Percentiles rank a stretch among this genome's conserved stretches.
phyloP scores from a whole-genome alignment of 2,888 invertebrate species.

The Eubasilissa splendida region DNA sequence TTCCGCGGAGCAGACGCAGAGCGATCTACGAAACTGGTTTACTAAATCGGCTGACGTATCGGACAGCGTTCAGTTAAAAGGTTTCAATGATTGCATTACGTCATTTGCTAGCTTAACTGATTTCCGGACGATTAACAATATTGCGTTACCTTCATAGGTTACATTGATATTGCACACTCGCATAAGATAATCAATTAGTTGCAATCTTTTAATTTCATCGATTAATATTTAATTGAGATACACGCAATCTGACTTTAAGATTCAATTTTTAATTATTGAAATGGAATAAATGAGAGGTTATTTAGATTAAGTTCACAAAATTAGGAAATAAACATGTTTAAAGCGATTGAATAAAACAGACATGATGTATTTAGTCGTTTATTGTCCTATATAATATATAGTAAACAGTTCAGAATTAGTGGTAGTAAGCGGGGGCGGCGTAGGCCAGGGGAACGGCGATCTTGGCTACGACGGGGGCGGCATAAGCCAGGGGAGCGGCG shows the following conservation, averaged over 20 bases:
- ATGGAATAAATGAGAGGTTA: too few relatives aligned
- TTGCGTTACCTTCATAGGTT: too few relatives aligned
- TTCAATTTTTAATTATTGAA: too few relatives aligned
- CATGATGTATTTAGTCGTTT: too few relatives aligned
- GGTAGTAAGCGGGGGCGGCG: not conserved
- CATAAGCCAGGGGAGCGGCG: not conserved
- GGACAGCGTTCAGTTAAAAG: not conserved
- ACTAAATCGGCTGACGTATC: not conserved
- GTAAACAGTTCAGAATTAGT: not conserved
- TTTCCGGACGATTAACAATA: not conserved
- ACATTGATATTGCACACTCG: not conserved
- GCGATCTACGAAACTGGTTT: conserved; percentile 21
- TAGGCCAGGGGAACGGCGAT: conserved; percentile 4
- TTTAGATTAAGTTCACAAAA: too few relatives aligned
- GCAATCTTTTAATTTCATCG: too few relatives aligned
- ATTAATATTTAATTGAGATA: too few relatives aligned
- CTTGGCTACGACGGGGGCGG: not conserved
- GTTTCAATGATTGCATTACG: not conserved
- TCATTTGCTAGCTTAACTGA: not conserved
- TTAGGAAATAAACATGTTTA: too few relatives aligned
- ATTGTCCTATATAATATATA: too few relatives aligned
- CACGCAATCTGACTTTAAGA: too few relatives aligned
- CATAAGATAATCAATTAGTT: not conserved
- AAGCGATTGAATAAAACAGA: too few relatives aligned
- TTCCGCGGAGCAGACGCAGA: not conserved